phyloP scores from a whole-genome alignment of 2,797 vertebrate genomes.

The Chelon auratus region DNA sequence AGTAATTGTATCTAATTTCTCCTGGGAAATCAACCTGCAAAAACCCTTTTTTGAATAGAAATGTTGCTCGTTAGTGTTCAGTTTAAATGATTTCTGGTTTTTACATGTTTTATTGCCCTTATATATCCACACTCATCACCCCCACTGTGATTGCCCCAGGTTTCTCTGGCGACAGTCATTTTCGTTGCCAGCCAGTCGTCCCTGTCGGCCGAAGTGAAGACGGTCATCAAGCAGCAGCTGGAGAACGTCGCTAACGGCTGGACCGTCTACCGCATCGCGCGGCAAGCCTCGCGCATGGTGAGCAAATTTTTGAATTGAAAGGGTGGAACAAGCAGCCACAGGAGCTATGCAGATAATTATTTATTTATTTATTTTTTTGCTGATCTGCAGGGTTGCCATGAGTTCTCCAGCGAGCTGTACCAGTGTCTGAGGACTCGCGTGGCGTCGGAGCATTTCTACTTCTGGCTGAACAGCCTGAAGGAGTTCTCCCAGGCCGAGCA shows the following conservation, averaged over 20 bases:
- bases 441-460: constrained; percentile 99
- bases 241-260: constrained; percentile 95
- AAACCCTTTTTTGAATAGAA: background rate
- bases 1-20: background rate
- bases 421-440: constrained; percentile 96
- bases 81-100: background rate
- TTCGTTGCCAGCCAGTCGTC: constrained; percentile 97
- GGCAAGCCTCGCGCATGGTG: constrained; percentile 97
- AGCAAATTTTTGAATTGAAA: constrained; percentile 1
- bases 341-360: background rate
- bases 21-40: background rate
- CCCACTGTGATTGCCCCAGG: constrained; percentile 78
- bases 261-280: constrained; percentile 97
- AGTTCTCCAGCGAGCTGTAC: constrained; percentile 96
- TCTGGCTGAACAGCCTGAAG: constrained; percentile 98
- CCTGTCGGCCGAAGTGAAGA: constrained; percentile 92
- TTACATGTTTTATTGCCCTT: background rate
- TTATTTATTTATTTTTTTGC: background rate
- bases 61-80: background rate
- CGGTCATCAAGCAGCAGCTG: constrained; percentile 94
- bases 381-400: constrained; percentile 91
- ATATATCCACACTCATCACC: background rate
- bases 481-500: constrained; percentile 98
- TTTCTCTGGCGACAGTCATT: constrained; percentile 96
- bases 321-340: background rate